Evolutionary conservation across 2,113 vertebrate genomes (phyloP), one percentile per base, ranked within the genome.

Genomic region (Haliaeetus leucogaster): DNA sequence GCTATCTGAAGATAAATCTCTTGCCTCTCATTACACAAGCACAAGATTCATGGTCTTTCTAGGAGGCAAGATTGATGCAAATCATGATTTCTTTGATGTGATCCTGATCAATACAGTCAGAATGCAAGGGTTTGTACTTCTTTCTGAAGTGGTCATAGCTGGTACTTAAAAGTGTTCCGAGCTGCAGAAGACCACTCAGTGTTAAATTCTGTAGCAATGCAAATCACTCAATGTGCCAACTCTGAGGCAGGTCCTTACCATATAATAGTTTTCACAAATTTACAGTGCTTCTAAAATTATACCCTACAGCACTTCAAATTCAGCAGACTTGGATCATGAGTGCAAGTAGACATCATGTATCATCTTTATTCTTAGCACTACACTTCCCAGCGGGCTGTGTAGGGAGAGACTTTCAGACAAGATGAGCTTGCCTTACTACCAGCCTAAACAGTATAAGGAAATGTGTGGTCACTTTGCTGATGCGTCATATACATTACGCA

Each of bases 301-400:
- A 65, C 7, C n/a, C 42, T 27, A 15, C 15, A n/a, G 56, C 10
- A 36, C 56, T 92, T 80, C 43, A 56, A 40, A 40, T 82, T 83
- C 38, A 52, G 22, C 36, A 72, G 43, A 17, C 58, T 72, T 15
- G 3, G 25, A 83, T 62, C 18, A 42, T 47, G n/a, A 56, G 27
- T 63, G 26, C 32, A 3, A 11, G 6, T 25, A 81, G 40, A 58
- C 1, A 3, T 68, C 40, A 30, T 1, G 0, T 10, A 22, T 71
- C 18, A 14, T 30, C 53, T 72, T 95, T 82, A 76, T 63, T 61
- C 61, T 59, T 38, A 47, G 36, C 29, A 38, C 15, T 42, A 47
- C 20, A 17, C 38, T 91, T 94, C 71, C 73, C 73, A 88, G 47
- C 13, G 79, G 70, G 52, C 55, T 4, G 2, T 8, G 22, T 3